Conservation (phyloP, 2,797 vertebrate genomes). For the Mycteria americana region DNA sequence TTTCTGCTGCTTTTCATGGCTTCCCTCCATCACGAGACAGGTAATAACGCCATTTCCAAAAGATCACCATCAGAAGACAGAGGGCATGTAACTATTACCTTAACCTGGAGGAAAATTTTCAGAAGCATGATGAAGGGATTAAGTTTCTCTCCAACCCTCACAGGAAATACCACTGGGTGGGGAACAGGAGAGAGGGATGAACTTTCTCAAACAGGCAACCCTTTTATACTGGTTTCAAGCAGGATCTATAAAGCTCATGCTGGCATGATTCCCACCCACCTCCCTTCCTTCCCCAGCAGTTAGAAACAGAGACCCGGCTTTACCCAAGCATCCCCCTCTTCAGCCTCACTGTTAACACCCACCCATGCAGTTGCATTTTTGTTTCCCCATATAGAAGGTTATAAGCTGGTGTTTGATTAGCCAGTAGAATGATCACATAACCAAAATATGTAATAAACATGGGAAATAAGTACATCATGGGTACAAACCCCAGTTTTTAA, state of each 20-base stretch:
- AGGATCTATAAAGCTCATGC: neutral
- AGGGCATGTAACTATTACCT: rapidly evolving
- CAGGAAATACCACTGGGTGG: conserved; percentile 2
- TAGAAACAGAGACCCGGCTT: neutral
- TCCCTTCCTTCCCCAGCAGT: neutral
- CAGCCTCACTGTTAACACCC: neutral
- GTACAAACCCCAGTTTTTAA: neutral
- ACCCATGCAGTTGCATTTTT: rapidly evolving
- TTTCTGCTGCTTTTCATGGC: neutral
- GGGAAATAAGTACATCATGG: neutral
- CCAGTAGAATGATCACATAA: rapidly evolving
- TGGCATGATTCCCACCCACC: neutral
- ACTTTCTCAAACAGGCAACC: neutral
- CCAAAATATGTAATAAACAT: neutral
- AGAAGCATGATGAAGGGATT: neutral
- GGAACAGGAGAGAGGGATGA: neutral
- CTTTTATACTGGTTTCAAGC: neutral
- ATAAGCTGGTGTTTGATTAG: neutral
- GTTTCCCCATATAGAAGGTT: neutral
- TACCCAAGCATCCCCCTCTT: neutral
- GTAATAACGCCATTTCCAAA: neutral
- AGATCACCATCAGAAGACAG: neutral
- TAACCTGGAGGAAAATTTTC: neutral
- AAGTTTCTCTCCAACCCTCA: neutral
- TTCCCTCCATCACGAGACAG: neutral